These are phyloP conservation scores for Hyppa rectilinea DNA, from an alignment of 2,888 invertebrate species.

Conservation along the genomic window DNA sequence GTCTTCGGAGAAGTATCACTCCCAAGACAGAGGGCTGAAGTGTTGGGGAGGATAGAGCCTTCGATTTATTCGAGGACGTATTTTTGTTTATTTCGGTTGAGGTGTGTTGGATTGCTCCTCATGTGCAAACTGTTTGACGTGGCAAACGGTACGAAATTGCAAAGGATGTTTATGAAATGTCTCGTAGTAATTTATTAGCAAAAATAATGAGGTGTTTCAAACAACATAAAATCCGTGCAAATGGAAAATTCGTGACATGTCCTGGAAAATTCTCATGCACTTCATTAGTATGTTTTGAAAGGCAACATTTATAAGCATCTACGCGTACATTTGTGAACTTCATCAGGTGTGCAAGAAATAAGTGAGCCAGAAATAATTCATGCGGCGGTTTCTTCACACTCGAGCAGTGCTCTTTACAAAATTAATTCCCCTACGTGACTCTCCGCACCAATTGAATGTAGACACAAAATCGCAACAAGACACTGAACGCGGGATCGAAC, in stretches of 20 bases:
- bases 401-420: constrained; percentile 71
- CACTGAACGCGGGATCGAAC: constrained; percentile 74
- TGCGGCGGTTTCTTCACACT: constrained; percentile 64
- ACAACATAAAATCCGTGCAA: not conserved
- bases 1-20: constrained; percentile 77
- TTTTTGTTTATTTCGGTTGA: constrained; percentile 52
- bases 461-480: constrained; percentile 69
- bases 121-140: not conserved
- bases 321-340: constrained; percentile 48
- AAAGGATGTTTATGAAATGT: not conserved
- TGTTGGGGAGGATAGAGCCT: constrained; percentile 38
- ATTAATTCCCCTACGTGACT: constrained; percentile 72
- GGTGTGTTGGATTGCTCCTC: constrained; percentile 1
- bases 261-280: constrained; percentile 21
- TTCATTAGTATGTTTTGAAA: constrained; percentile 28
- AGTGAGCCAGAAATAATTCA: constrained; percentile 66
- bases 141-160: not conserved
- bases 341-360: constrained; percentile 64
- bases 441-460: constrained; percentile 64
- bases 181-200: not conserved
- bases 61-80: constrained; percentile 53
- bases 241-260: not conserved
- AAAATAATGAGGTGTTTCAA: not conserved
- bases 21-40: constrained; percentile 75
- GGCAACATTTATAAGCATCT: constrained; percentile 5